These are phyloP conservation scores for Calypte anna DNA, from an alignment of 2,113 vertebrate genomes.

Conservation along the genomic window DNA sequence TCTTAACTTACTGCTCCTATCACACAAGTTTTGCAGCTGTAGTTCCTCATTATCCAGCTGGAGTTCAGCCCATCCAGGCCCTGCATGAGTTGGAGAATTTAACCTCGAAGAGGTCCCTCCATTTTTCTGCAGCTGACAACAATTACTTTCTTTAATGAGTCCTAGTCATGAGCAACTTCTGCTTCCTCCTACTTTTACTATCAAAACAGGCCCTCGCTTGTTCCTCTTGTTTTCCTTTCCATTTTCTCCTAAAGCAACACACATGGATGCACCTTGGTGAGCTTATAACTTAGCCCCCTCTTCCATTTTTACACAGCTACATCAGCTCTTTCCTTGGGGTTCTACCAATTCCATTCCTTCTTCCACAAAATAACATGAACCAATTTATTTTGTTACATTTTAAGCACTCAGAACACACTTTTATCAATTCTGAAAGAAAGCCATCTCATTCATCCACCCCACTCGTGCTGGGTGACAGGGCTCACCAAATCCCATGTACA, in stretches of 20 bases:
- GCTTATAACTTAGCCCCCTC: not conserved
- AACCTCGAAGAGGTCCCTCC: not conserved
- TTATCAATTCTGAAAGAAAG: not conserved
- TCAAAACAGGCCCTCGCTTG: not conserved
- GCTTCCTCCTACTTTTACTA: not conserved
- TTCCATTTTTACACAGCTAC: not conserved
- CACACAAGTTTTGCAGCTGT: not conserved
- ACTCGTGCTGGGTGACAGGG: rapidly evolving
- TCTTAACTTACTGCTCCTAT: not conserved
- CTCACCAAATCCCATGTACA: rapidly evolving
- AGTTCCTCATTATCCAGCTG: not conserved
- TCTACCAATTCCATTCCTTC: not conserved
- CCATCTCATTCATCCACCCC: not conserved
- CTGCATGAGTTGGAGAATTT: not conserved
- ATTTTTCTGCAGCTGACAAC: not conserved
- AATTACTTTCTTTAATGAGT: not conserved
- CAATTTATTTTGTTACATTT: not conserved
- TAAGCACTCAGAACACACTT: not conserved
- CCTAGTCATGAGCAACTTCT: not conserved
- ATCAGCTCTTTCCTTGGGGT: not conserved
- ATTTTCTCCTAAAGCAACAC: not conserved
- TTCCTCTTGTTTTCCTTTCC: not conserved
- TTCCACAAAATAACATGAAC: not conserved
- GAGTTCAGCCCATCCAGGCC: not conserved
- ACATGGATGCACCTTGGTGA: not conserved